These are phyloP conservation scores for Diadegma fenestrale DNA, from an alignment of 2,888 invertebrate genomes.

Conservation along the genomic window DNA sequence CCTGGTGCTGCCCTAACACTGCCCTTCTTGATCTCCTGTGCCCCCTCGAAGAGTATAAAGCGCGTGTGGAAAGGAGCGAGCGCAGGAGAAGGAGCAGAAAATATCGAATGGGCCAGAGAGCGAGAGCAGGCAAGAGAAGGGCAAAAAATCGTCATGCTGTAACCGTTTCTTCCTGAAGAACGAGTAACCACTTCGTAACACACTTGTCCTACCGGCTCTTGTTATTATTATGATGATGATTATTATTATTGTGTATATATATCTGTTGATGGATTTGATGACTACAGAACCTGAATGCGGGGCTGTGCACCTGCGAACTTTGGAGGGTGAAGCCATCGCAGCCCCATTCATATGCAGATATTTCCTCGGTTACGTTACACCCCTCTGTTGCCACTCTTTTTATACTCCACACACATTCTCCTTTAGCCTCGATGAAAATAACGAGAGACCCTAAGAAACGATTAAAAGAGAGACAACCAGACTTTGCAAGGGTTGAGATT, in stretches of 20 bases:
- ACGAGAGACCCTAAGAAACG: conserved; percentile 54
- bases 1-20: conserved; percentile 41
- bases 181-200: conserved; percentile 74
- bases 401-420: conserved; percentile 10
- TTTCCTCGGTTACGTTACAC: conserved; percentile 80
- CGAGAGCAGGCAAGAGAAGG: no score
- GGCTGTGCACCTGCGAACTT: conserved; percentile 83
- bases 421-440: conserved; percentile 74
- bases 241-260: conserved; percentile 11
- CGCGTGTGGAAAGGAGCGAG: conserved; percentile 18
- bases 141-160: conserved; percentile 81
- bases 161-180: conserved; percentile 81
- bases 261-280: conserved; percentile 20
- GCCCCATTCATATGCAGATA: conserved; percentile 83
- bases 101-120: no score
- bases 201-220: conserved; percentile 81
- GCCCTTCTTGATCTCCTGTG: conserved; percentile 58
- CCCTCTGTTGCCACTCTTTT: conserved; percentile 63
- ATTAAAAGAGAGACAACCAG: conserved; percentile 22
- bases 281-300: conserved; percentile 71
- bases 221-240: conserved; percentile 45
- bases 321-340: conserved; percentile 72
- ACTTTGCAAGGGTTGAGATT: conserved; percentile 50
- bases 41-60: conserved; percentile 56
- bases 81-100: conserved; percentile 37